Conservation (phyloP, 2,888 invertebrate species). For the Tetrapedia diversipes region DNA sequence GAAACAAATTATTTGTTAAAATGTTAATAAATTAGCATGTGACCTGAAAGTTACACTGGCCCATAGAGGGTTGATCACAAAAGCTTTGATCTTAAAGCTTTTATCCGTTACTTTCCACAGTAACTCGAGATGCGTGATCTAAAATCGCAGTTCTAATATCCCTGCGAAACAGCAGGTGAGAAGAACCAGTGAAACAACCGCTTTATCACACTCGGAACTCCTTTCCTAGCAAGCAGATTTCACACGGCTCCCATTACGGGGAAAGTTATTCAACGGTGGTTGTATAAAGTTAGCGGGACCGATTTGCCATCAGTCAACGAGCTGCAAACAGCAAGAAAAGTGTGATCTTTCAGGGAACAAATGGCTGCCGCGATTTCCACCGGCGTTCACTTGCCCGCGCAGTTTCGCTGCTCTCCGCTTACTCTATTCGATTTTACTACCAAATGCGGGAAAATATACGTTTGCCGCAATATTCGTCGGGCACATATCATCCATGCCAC, state of each 20-base stretch:
- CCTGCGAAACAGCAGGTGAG: no score
- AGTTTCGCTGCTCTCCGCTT: conserved; percentile 45
- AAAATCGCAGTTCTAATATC: no score
- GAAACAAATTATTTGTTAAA: no score
- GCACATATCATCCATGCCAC: conserved; percentile 58
- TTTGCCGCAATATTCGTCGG: conserved; percentile 43
- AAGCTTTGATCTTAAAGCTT: no score
- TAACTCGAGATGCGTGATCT: no score
- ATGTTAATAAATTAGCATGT: no score
- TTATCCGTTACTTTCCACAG: no score
- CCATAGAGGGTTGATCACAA: no score
- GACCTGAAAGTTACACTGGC: no score
- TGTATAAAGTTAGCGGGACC: conserved; percentile 46
- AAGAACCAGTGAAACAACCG: background rate
- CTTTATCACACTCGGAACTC: background rate
- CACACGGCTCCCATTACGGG: background rate
- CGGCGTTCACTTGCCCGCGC: conserved; percentile 30
- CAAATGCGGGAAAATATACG: conserved; percentile 65
- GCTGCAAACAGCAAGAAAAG: conserved; percentile 44
- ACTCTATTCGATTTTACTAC: conserved; percentile 65
- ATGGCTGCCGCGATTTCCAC: conserved; percentile 54
- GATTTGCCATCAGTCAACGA: conserved; percentile 51
- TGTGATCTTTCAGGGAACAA: conserved; percentile 50
- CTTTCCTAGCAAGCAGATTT: background rate
- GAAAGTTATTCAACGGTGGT: conserved; percentile 28